Evolutionary conservation across 2,888 invertebrate species (phyloP), one percentile per base, ranked within the genome.

Genomic region (Apamea anceps): DNA sequence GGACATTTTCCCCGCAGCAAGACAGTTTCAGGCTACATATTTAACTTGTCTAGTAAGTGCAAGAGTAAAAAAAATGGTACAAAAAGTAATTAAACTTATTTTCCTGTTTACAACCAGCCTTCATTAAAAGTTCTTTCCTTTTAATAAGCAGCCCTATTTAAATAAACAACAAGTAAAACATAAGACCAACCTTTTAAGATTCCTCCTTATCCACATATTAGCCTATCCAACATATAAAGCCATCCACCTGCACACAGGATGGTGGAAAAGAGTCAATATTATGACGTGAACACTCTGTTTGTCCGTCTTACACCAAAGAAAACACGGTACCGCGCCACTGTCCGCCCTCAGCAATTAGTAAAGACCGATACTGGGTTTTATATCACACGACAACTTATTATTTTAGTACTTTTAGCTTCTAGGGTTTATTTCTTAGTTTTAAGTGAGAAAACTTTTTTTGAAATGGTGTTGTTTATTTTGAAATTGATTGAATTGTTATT

Each of bases 301-400:
- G 87, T 84, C 65, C 72, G n/a, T 70, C 79, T 84, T 78, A 74
- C 73, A 72, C 68, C 73, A 80, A 86, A 82, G 79, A 86, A 77
- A 89, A 89, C 85, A 86, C 76, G 54, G 73, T 66, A 45, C 76
- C 73, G 72, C 62, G 72, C 66, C 79, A 54, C 67, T 79, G 82
- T 65, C 76, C 75, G 81, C 85, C 84, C 85, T 60, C 76, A 65
- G 86, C 90, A 90, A 90, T 90, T 90, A 90, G 86, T 75, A 79
- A 75, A 71, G 54, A 78, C 74, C 81, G 82, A 86, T 80, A 77
- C 68, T 48, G 7, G 21, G 37, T 48, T 85, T 88, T 87, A 89
- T 75, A 88, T 65, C 63, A 25, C 28, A 80, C 90, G 88, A 87
- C 74, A 74, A 72, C 37, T 63, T 48, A 72, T 65, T 80, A 51